Evolutionary conservation across 2,888 invertebrate species (phyloP), one percentile per base, ranked within the genome.

Genomic region (Stegana nigrithorax): DNA sequence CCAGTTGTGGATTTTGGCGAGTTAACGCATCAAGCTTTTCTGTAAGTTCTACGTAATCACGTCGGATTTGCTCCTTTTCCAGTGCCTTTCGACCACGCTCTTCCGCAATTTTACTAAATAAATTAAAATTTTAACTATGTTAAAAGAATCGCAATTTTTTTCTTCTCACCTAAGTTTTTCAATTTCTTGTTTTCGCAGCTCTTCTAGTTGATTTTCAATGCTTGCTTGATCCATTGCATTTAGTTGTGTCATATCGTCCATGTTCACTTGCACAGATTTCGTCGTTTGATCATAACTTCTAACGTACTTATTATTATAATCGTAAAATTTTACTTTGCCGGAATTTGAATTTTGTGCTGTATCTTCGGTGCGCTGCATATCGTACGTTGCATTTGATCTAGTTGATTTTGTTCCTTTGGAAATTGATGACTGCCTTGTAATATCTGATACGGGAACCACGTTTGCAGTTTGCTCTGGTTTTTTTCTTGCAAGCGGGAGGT

Each of bases 31-130:
- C 85, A 68, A 89, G 73, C 71, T 88, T 86, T 56, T 86, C 82
- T 36, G 88, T 83, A 63, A 89, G 73, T 56, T 87, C 85, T 14
- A 85, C 82, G 68, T 88, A 88, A 69, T 89, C 88, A 50, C 85
- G 83, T 44, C 87, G 85, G 10, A 88, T 82, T 72, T 85, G 85
- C 66, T 87, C 87, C 26, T 86, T 87, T 71, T 88, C 87, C 45
- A 88, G 65, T 1, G 89, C 89, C 66, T 84, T 84, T 60, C 85
- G 82, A 2, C 88, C 87, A 5, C 89, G 84, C 47, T 82, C 75
- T 4, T 80, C 77, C 4, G 69, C 73, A 36, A 78, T 72, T 71
- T 81, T 72, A 1, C 86, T 86, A 62, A 51, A 65, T 60, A 23
- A 44, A 45, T n/a, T 1, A 21, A 45, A 45, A 21, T n/a, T 19